Percentiles rank a stretch among this genome's conserved stretches.
These are phyloP conservation scores for Coenonympha glycerion DNA, from an alignment of 2,888 invertebrate genomes.

Conservation along the genomic window DNA sequence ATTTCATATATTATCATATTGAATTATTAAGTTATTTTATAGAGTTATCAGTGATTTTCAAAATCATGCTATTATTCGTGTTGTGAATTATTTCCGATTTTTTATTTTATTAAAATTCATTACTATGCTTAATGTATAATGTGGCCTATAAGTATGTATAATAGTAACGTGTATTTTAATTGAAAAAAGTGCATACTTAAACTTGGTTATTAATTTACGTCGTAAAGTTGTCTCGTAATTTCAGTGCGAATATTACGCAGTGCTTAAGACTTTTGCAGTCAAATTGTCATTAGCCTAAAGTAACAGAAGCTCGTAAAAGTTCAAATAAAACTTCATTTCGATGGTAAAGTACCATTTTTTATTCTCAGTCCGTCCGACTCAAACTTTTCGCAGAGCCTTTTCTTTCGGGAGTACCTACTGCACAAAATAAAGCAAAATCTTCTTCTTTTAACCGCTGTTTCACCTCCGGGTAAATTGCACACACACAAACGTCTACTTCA, in stretches of 20 bases:
- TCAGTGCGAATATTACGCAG: constrained; percentile 6
- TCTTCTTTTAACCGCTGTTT: no score
- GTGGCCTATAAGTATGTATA: not conserved
- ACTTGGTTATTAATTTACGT: not conserved
- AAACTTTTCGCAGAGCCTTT: constrained; percentile 60
- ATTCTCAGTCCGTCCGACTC: constrained; percentile 32
- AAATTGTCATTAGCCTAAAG: constrained; percentile 16
- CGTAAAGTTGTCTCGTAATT: constrained; percentile 12
- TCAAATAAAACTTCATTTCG: constrained; percentile 14
- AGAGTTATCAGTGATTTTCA: no score
- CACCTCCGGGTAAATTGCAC: no score
- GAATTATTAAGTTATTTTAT: no score
- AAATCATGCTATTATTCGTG: no score
- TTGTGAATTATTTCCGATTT: no score
- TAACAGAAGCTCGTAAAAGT: constrained; percentile 14
- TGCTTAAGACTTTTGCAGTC: constrained; percentile 11
- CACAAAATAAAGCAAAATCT: constrained; percentile 33
- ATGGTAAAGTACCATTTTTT: constrained; percentile 14
- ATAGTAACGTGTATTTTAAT: not conserved
- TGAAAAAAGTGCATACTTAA: not conserved
- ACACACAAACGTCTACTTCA: no score
- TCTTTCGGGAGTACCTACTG: constrained; percentile 59
- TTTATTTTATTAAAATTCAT: no score
- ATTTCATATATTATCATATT: no score
- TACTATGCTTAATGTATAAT: no score